phyloP scores from a whole-genome alignment of 2,888 invertebrate genomes.

The Mystacides longicornis region DNA sequence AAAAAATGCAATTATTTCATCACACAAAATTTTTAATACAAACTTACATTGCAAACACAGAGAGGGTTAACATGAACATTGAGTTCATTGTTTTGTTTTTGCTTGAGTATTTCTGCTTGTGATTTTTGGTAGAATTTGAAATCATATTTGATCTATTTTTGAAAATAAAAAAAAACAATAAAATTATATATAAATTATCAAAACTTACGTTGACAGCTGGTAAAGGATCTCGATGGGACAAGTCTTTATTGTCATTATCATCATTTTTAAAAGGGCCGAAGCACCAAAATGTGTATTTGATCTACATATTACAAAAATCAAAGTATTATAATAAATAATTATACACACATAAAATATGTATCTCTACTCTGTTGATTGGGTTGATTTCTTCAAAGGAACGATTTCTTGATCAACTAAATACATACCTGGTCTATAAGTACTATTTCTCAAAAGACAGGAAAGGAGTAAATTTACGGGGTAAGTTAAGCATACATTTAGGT shows the following conservation, averaged over 20 bases:
- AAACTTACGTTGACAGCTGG: conserved; percentile 48
- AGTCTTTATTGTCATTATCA: background rate
- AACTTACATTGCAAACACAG: conserved; percentile 62
- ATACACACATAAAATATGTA: too few species aligned
- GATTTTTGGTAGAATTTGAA: conserved; percentile 53
- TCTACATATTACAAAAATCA: background rate
- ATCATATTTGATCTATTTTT: conserved; percentile 12
- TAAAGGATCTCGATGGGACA: conserved; percentile 48
- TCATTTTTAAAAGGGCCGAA: background rate
- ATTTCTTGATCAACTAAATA: too few species aligned
- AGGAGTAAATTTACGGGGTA: too few species aligned
- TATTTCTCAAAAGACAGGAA: too few species aligned
- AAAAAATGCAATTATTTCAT: too few species aligned
- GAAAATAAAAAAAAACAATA: conserved; percentile 6
- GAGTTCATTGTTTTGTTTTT: conserved; percentile 55
- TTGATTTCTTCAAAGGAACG: too few species aligned
- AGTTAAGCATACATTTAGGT: too few species aligned
- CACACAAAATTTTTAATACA: too few species aligned
- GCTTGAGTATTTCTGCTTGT: conserved; percentile 49
- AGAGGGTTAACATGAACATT: conserved; percentile 56
- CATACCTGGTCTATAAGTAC: too few species aligned
- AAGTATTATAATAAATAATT: too few species aligned
- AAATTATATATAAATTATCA: background rate
- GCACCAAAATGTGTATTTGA: conserved; percentile 1
- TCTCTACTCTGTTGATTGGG: too few species aligned